Conservation (phyloP, 1,140 invertebrate genomes). For the Drosophila kurseongensis region DNA sequence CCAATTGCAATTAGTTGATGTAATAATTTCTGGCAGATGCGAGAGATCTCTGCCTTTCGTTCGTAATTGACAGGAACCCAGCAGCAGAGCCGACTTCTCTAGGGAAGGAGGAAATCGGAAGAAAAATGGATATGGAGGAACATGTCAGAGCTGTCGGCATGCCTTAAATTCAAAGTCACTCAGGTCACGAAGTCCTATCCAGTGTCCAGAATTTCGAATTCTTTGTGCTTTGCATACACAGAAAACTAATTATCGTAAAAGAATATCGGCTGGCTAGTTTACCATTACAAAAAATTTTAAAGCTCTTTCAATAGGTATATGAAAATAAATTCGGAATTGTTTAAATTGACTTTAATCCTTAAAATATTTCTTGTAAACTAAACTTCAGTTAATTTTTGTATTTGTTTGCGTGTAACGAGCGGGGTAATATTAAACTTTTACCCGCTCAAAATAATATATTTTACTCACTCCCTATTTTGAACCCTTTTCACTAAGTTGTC, state of each 20-base stretch:
- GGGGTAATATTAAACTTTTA: conserved; percentile 10
- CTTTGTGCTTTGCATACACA: conserved; percentile 31
- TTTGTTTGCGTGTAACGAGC: background rate
- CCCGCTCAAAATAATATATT: conserved; percentile 31
- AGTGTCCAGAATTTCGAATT: conserved; percentile 21
- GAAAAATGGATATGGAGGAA: conserved; percentile 42
- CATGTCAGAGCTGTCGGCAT: conserved; percentile 62
- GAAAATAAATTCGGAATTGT: background rate
- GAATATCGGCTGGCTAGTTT: no score
- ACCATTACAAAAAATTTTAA: no score
- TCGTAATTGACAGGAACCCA: conserved; percentile 40
- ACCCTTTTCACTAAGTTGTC: conserved; percentile 59
- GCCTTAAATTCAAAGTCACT: conserved; percentile 65
- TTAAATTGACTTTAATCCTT: no score
- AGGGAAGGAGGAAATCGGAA: background rate
- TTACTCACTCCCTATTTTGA: conserved; percentile 3
- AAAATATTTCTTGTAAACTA: no score
- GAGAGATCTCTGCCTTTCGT: conserved; percentile 5
- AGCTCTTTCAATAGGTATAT: no score
- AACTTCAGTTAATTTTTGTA: background rate
- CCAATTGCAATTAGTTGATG: conserved; percentile 64
- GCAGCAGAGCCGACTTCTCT: conserved; percentile 14
- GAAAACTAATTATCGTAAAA: background rate
- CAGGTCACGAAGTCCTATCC: conserved; percentile 9
- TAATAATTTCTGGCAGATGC: conserved; percentile 55